Evolutionary conservation across 2,888 invertebrate genomes (phyloP).

Genomic region (Epinotia nisella): DNA sequence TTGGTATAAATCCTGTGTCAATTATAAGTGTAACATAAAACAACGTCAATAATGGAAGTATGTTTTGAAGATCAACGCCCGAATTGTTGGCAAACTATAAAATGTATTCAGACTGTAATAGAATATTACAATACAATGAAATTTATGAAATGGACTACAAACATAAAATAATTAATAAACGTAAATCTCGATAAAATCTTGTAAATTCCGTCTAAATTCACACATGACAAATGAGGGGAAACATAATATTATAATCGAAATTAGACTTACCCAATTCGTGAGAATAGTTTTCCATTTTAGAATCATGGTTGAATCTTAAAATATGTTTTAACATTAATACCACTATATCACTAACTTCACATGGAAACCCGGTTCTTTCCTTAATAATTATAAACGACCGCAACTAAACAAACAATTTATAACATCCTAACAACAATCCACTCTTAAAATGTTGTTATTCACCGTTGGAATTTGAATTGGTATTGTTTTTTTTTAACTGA

Average conservation of each 20-base stretch:
- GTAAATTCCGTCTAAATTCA: not conserved
- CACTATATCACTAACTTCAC: constrained; percentile 35
- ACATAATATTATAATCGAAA: not conserved
- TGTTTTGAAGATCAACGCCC: not conserved
- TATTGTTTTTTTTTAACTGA: constrained; percentile 52
- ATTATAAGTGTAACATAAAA: not conserved
- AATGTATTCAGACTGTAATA: too few species aligned
- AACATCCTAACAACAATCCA: constrained; percentile 57
- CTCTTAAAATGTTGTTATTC: constrained; percentile 58
- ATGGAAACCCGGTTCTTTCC: constrained; percentile 26
- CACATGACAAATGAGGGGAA: not conserved
- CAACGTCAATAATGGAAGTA: not conserved
- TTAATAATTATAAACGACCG: constrained; percentile 44
- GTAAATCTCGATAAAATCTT: not conserved
- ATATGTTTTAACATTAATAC: constrained; percentile 46
- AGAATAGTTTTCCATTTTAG: constrained; percentile 77
- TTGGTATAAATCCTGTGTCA: not conserved
- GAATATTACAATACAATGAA: too few species aligned
- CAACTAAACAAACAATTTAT: constrained; percentile 64
- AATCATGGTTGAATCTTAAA: constrained; percentile 62
- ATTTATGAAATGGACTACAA: too few species aligned
- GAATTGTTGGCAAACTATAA: not conserved
- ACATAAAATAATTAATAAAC: too few species aligned
- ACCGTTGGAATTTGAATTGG: constrained; percentile 76
- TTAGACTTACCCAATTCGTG: constrained; percentile 72